Conservation (phyloP, 2,888 invertebrate species). For the Atethmia centrago region DNA sequence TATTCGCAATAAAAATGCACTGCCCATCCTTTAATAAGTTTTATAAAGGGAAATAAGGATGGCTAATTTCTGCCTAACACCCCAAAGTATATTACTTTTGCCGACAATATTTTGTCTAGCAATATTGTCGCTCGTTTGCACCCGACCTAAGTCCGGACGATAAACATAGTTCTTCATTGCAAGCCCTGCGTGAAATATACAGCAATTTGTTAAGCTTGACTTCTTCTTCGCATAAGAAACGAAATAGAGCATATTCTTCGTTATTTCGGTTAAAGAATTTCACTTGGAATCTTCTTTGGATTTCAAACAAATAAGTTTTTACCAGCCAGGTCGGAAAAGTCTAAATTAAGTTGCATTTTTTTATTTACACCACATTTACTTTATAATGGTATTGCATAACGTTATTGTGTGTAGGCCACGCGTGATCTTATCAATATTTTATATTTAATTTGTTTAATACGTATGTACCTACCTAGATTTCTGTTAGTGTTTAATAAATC, state of each 20-base stretch:
- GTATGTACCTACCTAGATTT: too few relatives aligned
- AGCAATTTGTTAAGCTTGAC: constrained; percentile 48
- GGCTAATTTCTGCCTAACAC: not conserved
- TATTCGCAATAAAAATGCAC: too few relatives aligned
- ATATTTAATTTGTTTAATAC: too few relatives aligned
- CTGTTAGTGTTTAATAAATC: too few relatives aligned
- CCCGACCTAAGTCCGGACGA: constrained; percentile 24
- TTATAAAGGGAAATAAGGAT: too few relatives aligned
- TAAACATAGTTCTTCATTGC: constrained; percentile 58
- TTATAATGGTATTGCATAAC: too few relatives aligned
- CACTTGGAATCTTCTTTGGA: not conserved
- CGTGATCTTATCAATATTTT: too few relatives aligned
- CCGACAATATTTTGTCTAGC: not conserved
- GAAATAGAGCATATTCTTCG: constrained; percentile 17
- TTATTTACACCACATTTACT: too few relatives aligned
- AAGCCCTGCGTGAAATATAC: constrained; percentile 41
- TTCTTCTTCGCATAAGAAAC: constrained; percentile 27
- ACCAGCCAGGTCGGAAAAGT: not conserved
- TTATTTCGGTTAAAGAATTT: not conserved
- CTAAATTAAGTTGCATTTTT: too few relatives aligned
- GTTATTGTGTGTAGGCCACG: not conserved
- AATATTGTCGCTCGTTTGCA: constrained; percentile 36
- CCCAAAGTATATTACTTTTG: too few relatives aligned
- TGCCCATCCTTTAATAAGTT: too few relatives aligned
- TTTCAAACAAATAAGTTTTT: not conserved